phyloP scores from a whole-genome alignment of 2,888 invertebrate genomes.

The Ligdia adustata region DNA sequence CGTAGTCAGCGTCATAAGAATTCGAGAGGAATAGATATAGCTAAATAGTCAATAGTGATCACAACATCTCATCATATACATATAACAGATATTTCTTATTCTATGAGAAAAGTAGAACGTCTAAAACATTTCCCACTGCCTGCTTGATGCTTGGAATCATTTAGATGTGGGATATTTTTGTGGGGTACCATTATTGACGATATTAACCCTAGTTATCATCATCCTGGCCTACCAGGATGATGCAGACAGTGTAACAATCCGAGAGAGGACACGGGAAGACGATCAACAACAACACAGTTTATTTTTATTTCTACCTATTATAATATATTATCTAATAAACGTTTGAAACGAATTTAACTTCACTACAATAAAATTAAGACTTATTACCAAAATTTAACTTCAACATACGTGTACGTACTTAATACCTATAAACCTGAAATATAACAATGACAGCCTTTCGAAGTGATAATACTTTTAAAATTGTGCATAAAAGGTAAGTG shows the following conservation, averaged over 20 bases:
- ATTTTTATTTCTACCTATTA: background rate
- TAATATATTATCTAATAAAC: no score
- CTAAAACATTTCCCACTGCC: no score
- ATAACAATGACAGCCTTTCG: constrained; percentile 54
- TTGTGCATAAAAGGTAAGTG: constrained; percentile 54
- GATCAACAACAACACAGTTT: constrained; percentile 13
- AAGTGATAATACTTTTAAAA: constrained; percentile 56
- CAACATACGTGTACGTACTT: background rate
- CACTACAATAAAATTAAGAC: constrained; percentile 3
- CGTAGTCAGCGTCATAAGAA: constrained; percentile 43
- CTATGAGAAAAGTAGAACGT: constrained; percentile 4
- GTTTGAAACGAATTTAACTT: constrained; percentile 7
- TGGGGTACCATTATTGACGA: no score
- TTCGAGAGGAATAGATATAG: constrained; percentile 8
- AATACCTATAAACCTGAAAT: constrained; percentile 30
- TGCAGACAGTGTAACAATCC: no score
- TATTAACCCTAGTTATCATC: no score
- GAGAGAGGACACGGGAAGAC: constrained; percentile 43
- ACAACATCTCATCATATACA: constrained; percentile 1
- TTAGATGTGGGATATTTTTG: no score
- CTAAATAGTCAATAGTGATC: constrained; percentile 1
- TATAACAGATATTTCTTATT: background rate
- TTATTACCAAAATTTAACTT: background rate
- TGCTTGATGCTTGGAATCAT: no score
- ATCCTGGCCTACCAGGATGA: no score